Base-by-base conservation (phyloP, 2,113 vertebrate genomes). In the Xenopus borealis region DNA sequence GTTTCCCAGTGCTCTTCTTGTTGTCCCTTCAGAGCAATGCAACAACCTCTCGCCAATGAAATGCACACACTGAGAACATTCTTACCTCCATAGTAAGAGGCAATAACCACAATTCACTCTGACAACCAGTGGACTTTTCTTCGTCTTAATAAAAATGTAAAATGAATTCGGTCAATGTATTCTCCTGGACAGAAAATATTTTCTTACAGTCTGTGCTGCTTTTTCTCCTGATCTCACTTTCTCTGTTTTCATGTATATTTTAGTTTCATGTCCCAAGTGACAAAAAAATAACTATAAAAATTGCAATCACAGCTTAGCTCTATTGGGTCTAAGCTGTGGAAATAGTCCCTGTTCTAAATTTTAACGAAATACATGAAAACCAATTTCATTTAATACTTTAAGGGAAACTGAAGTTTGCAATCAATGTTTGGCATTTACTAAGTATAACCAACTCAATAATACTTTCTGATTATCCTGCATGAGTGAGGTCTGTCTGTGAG, bases 191-290 rank as follows among this genome's bases (percentile, higher is more conserved):
- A 61, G 23, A 67, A 75, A 68, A 66, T 66, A 75, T 75, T 67
- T 75, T 53, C 57, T 75, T 68, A 47, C 65, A n/a, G 40, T 40
- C n/a, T 46, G 45, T 23, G 27, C 27, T 55, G 66, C 14, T 74
- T 61, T 61, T 68, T 12, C 3, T 61, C 55, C 72, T 47, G 52
- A 50, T 75, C 72, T 75, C 72, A 75, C 72, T 47, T 75, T 75
- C 72, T 75, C 64, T 19, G 65, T 67, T 75, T 75, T 73, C 72
- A 73, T 73, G 52, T 57, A 73, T 73, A 64, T 73, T 75, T 75
- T 67, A 30, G 40, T 68, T 75, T 59, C 44, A 27, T 64, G 14
- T 75, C 72, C 72, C 72, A 11, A n/a, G 55, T 68, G 72, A 40
- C 33, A 40, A 40, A 40, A 40, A 46, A 62, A 61, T 59, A 50